Conservation (phyloP, 2,888 invertebrate genomes). For the Tachina lurida region DNA sequence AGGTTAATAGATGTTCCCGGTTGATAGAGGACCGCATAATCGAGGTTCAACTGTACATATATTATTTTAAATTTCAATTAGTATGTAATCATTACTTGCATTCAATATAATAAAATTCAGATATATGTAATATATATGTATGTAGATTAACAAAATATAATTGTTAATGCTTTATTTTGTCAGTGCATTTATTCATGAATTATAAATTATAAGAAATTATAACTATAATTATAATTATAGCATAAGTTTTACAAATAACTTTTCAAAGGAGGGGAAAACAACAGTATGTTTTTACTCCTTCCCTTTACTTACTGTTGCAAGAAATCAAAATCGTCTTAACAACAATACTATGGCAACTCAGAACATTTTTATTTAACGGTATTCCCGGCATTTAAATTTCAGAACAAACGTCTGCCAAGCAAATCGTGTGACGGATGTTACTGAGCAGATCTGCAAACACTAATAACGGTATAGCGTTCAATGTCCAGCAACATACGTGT, state of each 20-base stretch:
- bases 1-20: no score
- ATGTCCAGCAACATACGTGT: conserved; percentile 86
- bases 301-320: no score
- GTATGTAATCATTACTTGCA: background rate
- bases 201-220: no score
- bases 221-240: no score
- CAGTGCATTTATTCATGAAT: no score
- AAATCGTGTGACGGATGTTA: conserved; percentile 85
- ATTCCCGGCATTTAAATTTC: conserved; percentile 79
- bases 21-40: no score
- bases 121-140: background rate
- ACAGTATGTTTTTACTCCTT: no score
- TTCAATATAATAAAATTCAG: background rate
- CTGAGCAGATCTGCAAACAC: conserved; percentile 86
- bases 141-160: background rate
- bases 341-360: no score
- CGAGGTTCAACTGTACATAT: background rate
- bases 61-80: conserved; percentile 41
- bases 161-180: background rate
- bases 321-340: no score
- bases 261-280: no score
- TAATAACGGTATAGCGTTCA: conserved; percentile 85
- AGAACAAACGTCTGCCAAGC: conserved; percentile 76
- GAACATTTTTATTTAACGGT: no score
- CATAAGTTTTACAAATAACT: no score